Percentiles rank a stretch among this genome's conserved stretches.
phyloP scores from a whole-genome alignment of 2,888 invertebrate genomes.

The Brenthis ino region DNA sequence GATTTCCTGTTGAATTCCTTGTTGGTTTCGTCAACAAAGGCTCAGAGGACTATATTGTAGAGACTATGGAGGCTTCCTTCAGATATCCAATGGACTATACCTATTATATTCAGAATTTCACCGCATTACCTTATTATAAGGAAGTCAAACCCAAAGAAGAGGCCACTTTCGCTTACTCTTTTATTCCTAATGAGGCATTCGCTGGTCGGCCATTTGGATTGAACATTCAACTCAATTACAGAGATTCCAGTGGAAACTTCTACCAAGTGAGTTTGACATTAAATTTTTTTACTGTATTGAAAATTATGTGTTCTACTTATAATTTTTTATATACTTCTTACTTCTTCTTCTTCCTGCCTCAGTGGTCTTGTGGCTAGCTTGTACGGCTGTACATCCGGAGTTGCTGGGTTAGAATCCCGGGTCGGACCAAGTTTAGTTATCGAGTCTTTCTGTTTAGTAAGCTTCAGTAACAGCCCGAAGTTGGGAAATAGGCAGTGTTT shows the following conservation, averaged over 20 bases:
- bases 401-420: too few species aligned
- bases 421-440: too few species aligned
- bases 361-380: too few species aligned
- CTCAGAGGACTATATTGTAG: slow-evolving; percentile 93
- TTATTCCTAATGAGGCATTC: slow-evolving; percentile 97
- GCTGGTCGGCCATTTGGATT: slow-evolving; percentile 98
- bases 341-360: too few species aligned
- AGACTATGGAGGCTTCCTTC: slow-evolving; percentile 98
- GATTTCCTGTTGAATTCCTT: slow-evolving; percentile 95
- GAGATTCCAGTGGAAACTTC: slow-evolving; percentile 85
- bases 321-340: neutral
- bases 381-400: too few species aligned
- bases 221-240: slow-evolving; percentile 95
- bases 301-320: neutral
- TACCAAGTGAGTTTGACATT: slow-evolving; percentile 73
- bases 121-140: slow-evolving; percentile 92
- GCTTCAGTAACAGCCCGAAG: too few species aligned
- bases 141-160: slow-evolving; percentile 95
- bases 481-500: too few species aligned
- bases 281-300: too few species aligned
- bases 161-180: slow-evolving; percentile 96
- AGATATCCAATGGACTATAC: slow-evolving; percentile 99
- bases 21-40: slow-evolving; percentile 99
- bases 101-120: slow-evolving; percentile 99
- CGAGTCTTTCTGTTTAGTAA: too few species aligned